These are phyloP conservation scores for Eurytoma californica DNA, from an alignment of 2,888 invertebrate genomes.

Conservation along the genomic window DNA sequence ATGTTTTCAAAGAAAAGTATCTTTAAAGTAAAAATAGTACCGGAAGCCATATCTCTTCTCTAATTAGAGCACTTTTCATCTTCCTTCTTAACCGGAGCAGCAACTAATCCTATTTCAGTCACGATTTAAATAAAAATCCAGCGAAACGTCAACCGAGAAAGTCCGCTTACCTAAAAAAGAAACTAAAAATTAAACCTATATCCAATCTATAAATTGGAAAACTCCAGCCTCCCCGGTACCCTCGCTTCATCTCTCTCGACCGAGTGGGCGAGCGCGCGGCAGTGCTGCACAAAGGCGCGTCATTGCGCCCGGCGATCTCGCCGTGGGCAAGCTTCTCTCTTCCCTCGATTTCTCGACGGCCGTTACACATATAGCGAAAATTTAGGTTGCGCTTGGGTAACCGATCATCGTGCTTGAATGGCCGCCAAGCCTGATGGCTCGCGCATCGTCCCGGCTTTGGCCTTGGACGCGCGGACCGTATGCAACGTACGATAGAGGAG, in stretches of 20 bases:
- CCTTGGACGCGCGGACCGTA: slow-evolving; percentile 43
- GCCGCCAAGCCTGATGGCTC: slow-evolving; percentile 48
- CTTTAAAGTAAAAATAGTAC: too few species aligned
- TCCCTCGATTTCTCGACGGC: not conserved
- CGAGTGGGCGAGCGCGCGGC: slow-evolving; percentile 21
- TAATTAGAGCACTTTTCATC: too few species aligned
- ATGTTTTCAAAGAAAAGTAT: too few species aligned
- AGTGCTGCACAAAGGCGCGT: not conserved
- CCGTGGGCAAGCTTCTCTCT: not conserved
- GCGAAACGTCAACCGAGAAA: too few species aligned
- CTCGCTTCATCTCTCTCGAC: not conserved
- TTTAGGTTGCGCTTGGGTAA: slow-evolving; percentile 57
- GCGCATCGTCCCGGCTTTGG: slow-evolving; percentile 51
- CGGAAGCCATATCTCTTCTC: too few species aligned
- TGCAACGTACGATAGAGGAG: not conserved
- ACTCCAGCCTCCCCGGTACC: too few species aligned
- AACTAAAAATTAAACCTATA: too few species aligned
- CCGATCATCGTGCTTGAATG: slow-evolving; percentile 57
- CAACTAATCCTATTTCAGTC: not conserved
- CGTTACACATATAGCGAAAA: slow-evolving; percentile 52
- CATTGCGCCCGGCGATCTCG: not conserved
- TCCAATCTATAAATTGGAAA: too few species aligned
- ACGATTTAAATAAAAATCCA: not conserved
- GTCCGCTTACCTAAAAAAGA: too few species aligned
- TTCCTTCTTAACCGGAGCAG: too few species aligned